Evolutionary conservation across 2,888 invertebrate species (phyloP).

Genomic region (Hemicrepidius hirtus): DNA sequence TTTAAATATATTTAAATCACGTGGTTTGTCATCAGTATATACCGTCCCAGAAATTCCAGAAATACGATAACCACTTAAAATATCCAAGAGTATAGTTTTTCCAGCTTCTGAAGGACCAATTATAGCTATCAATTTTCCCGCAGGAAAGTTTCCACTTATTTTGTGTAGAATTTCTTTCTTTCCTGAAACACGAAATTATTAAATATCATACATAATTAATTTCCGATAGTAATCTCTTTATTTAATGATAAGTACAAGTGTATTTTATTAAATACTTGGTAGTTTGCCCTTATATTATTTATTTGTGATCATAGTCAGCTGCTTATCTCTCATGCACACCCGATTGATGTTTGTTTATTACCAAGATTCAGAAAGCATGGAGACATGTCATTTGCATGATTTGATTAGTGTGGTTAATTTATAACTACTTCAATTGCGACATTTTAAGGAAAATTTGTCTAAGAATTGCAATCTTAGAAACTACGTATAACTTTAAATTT

Average conservation of each 20-base stretch:
- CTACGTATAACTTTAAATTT: no score
- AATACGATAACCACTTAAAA: constrained; percentile 34
- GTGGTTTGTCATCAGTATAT: background rate
- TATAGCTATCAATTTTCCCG: constrained; percentile 40
- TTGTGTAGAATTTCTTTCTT: constrained; percentile 36
- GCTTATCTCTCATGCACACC: background rate
- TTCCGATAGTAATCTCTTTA: no score
- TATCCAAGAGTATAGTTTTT: constrained; percentile 42
- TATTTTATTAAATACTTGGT: background rate
- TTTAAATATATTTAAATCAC: constrained; percentile 34
- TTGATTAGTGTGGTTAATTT: no score
- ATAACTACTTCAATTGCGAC: no score
- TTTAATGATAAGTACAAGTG: background rate
- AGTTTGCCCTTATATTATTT: background rate
- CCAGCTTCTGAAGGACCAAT: constrained; percentile 45
- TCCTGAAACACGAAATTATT: constrained; percentile 26
- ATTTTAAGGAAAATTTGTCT: no score
- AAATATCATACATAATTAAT: no score
- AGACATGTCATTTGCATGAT: no score
- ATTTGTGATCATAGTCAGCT: background rate
- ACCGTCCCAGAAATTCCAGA: constrained; percentile 29
- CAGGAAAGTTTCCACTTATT: constrained; percentile 34
- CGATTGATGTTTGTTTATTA: background rate
- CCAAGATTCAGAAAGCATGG: no score
- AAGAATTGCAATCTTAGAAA: no score